Conservation (phyloP, 2,888 invertebrate genomes). For the Cryptophagus acutangulus region DNA sequence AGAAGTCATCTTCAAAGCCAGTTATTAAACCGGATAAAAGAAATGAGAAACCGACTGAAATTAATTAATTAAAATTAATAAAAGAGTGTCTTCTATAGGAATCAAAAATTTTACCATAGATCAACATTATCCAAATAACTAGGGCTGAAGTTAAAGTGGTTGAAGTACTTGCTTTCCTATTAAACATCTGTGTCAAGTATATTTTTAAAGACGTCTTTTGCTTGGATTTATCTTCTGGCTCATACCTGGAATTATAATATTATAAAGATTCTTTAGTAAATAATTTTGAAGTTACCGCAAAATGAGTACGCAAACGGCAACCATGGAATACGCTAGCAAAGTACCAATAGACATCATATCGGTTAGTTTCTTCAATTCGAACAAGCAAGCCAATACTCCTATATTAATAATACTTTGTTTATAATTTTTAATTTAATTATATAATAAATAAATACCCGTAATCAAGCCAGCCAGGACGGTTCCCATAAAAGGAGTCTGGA, state of each 20-base stretch:
- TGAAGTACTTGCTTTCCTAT: slow-evolving; percentile 43
- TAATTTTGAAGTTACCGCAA: slow-evolving; percentile 57
- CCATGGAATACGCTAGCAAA: slow-evolving; percentile 81
- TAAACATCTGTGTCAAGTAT: slow-evolving; percentile 27
- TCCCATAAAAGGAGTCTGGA: slow-evolving; percentile 70
- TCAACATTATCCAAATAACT: slow-evolving; percentile 49
- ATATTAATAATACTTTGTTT: slow-evolving; percentile 11
- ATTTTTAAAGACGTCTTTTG: background rate
- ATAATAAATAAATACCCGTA: slow-evolving; percentile 59
- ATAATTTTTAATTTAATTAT: background rate
- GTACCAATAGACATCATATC: slow-evolving; percentile 91
- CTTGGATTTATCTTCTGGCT: slow-evolving; percentile 36
- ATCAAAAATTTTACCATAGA: slow-evolving; percentile 50
- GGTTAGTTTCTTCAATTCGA: slow-evolving; percentile 77
- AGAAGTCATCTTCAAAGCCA: slow-evolving; percentile 39
- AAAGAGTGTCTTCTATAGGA: too few relatives aligned
- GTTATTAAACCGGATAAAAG: slow-evolving; percentile 41
- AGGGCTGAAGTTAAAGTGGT: slow-evolving; percentile 48
- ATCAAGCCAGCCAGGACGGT: slow-evolving; percentile 66
- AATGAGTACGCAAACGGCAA: slow-evolving; percentile 79
- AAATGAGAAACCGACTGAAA: slow-evolving; percentile 39
- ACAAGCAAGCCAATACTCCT: slow-evolving; percentile 76
- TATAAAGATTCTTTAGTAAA: slow-evolving; percentile 24
- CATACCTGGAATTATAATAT: slow-evolving; percentile 46
- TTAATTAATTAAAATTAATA: slow-evolving; percentile 2